Conservation (phyloP, 2,888 invertebrate species). For the Hypomecis atomaria region DNA sequence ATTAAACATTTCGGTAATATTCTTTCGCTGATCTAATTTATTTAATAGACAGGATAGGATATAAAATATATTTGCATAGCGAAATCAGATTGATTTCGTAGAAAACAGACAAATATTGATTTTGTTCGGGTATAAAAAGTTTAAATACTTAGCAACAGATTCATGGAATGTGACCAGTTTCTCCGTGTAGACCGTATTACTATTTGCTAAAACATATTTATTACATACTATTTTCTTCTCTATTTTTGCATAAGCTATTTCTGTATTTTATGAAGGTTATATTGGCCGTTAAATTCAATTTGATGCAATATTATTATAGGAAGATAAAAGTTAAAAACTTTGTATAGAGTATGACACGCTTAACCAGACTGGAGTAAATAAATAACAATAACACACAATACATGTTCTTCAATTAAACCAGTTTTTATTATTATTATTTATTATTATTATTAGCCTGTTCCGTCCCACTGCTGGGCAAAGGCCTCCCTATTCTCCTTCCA, state of each 20-base stretch:
- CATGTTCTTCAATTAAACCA: too few relatives aligned
- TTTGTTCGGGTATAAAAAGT: neutral
- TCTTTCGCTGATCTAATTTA: slow-evolving; percentile 3
- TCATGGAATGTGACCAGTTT: neutral
- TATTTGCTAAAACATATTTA: neutral
- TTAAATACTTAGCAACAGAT: neutral
- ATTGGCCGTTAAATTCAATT: too few relatives aligned
- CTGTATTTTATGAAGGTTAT: too few relatives aligned
- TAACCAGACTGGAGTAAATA: too few relatives aligned
- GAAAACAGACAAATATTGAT: neutral
- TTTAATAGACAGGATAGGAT: neutral
- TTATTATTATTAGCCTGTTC: too few relatives aligned
- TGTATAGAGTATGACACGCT: too few relatives aligned
- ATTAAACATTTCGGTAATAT: neutral
- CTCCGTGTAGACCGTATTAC: neutral
- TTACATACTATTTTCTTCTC: neutral
- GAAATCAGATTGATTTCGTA: neutral
- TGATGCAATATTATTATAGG: too few relatives aligned
- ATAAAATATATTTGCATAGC: slow-evolving; percentile 2
- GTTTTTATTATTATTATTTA: too few relatives aligned
- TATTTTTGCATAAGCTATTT: neutral
- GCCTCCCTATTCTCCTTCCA: too few relatives aligned
- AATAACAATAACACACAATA: too few relatives aligned
- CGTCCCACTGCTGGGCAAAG: too few relatives aligned
- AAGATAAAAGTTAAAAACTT: too few relatives aligned